Conservation (phyloP, 1,140 invertebrate species). For the Ostrea denselamellosa region DNA sequence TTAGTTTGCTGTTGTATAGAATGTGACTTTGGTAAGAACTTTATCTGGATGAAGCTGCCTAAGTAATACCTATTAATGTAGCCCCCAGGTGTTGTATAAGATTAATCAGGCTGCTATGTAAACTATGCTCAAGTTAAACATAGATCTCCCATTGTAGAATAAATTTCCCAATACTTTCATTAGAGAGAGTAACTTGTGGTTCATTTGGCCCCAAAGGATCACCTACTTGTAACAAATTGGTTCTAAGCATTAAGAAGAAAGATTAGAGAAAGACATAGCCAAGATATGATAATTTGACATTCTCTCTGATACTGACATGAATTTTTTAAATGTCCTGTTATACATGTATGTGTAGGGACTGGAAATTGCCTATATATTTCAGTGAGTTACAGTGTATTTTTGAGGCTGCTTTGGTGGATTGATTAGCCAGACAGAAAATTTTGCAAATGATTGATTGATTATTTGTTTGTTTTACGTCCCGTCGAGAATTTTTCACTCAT, state of each 20-base stretch:
- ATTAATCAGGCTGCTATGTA: neutral
- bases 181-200: neutral
- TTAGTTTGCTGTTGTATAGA: neutral
- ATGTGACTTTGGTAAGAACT: neutral
- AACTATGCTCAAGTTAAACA: neutral
- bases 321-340: no score
- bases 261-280: neutral
- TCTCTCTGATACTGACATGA: no score
- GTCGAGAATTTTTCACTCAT: no score
- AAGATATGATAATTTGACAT: no score
- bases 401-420: no score
- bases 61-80: neutral
- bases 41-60: neutral
- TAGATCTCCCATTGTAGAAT: neutral
- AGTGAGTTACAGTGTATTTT: no score
- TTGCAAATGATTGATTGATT: no score
- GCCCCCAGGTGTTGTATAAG: neutral
- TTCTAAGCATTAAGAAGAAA: neutral
- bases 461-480: no score
- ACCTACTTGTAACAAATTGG: neutral
- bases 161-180: neutral
- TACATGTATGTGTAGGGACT: no score
- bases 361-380: no score
- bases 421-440: no score
- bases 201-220: neutral